A percentile compares a stretch with the other conserved stretches of the same genome.
phyloP scores from a whole-genome alignment of 2,113 vertebrate species.

The Uropsilus gracilis region DNA sequence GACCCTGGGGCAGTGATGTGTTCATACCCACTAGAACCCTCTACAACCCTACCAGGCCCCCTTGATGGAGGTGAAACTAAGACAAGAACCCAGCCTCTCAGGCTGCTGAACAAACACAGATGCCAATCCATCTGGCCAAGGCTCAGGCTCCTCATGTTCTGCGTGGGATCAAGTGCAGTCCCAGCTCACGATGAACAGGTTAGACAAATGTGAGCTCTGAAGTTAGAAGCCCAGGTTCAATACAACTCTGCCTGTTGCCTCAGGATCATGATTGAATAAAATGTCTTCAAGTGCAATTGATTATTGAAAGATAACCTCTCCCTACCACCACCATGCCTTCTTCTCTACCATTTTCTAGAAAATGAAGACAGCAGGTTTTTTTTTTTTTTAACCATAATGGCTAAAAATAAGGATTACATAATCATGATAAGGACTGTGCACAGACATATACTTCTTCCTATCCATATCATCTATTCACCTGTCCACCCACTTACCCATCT shows the following conservation, averaged over 20 bases:
- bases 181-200: background rate
- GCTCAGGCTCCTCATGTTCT: background rate
- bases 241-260: background rate
- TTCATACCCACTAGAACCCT: background rate
- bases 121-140: background rate
- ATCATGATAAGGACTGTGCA: background rate
- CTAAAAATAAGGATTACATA: too few species aligned
- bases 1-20: background rate
- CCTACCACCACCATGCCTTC: too few species aligned
- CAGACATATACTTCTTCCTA: background rate
- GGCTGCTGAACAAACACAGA: background rate
- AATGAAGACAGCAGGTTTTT: background rate
- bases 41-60: background rate
- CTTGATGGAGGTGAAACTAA: background rate
- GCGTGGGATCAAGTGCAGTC: background rate
- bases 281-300: background rate
- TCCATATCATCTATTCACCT: background rate
- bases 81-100: background rate
- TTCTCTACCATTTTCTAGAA: background rate
- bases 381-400: too few species aligned
- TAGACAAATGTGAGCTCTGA: background rate
- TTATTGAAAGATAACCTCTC: background rate
- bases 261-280: background rate
- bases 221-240: background rate
- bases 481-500: background rate